Percentiles rank a stretch among this genome's conserved stretches.
Evolutionary conservation across 2,888 invertebrate species (phyloP).

Genomic region (Drosophila neoperkinsi): DNA sequence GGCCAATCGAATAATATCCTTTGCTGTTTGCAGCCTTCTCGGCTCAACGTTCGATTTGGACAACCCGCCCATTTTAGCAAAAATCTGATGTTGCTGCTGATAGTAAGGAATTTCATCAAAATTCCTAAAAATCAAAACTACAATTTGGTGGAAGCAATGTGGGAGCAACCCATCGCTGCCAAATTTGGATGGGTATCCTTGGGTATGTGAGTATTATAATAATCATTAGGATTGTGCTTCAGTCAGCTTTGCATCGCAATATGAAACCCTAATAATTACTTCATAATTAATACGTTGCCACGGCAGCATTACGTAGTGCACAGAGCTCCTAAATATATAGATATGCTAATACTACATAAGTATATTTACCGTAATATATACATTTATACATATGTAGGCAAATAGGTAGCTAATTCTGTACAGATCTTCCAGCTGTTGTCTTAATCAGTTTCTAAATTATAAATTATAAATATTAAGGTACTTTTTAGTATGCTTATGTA

Average conservation of each 20-base stretch:
- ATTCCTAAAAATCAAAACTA: slow-evolving; percentile 55
- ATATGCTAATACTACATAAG: neutral
- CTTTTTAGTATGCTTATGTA: slow-evolving; percentile 18
- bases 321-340: slow-evolving; percentile 31
- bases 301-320: slow-evolving; percentile 5
- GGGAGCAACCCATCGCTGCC: neutral
- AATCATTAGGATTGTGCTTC: neutral
- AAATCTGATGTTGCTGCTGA: slow-evolving; percentile 12
- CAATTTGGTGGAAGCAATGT: slow-evolving; percentile 7
- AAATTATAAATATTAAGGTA: slow-evolving; percentile 12
- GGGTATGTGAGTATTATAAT: neutral
- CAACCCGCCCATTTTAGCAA: slow-evolving; percentile 25
- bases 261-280: slow-evolving; percentile 5
- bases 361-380: neutral
- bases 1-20: neutral
- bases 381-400: neutral
- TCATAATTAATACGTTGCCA: neutral
- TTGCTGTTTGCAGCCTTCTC: slow-evolving; percentile 31
- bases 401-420: neutral
- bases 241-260: neutral
- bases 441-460: slow-evolving; percentile 19
- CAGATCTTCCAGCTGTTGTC: slow-evolving; percentile 3
- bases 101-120: slow-evolving; percentile 63
- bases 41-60: slow-evolving; percentile 32
- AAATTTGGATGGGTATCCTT: neutral